Conservation (phyloP, 1,140 invertebrate genomes). For the Apis florea region DNA sequence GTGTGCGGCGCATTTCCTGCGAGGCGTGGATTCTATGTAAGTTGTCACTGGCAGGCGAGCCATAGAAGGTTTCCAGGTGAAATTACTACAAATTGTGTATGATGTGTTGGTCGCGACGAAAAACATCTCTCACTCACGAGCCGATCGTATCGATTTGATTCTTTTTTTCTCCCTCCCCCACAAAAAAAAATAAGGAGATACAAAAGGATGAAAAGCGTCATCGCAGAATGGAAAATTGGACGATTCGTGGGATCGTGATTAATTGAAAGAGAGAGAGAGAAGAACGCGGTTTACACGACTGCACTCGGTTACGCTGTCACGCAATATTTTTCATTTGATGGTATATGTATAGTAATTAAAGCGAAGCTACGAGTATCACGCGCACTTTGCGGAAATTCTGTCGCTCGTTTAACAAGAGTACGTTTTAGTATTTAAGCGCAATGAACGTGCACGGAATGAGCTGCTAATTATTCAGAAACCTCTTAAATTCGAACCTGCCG, state of each 20-base stretch:
- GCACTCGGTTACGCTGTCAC: not conserved
- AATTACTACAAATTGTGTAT: slow-evolving; percentile 47
- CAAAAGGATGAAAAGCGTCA: too few relatives aligned
- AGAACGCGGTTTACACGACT: too few relatives aligned
- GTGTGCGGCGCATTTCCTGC: slow-evolving; percentile 49
- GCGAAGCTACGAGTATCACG: not conserved
- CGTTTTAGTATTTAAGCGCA: slow-evolving; percentile 1
- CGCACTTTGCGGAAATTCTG: not conserved
- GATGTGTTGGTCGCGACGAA: not conserved
- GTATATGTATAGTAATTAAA: slow-evolving; percentile 9
- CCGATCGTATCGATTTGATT: not conserved
- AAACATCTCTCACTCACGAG: slow-evolving; percentile 9
- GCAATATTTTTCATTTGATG: not conserved
- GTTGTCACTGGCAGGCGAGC: slow-evolving; percentile 55
- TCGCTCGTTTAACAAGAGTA: not conserved
- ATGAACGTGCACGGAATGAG: not conserved
- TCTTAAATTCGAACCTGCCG: not conserved
- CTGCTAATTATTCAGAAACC: slow-evolving; percentile 19
- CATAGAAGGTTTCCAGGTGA: slow-evolving; percentile 41
- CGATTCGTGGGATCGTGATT: not conserved
- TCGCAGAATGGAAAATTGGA: too few relatives aligned
- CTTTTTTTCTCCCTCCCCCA: not conserved
- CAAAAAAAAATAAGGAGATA: not conserved
- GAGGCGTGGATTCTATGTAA: slow-evolving; percentile 53
- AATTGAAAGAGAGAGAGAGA: not conserved